Base-by-base conservation (phyloP, 2,888 invertebrate species). In the Stictocephala bisonia region DNA sequence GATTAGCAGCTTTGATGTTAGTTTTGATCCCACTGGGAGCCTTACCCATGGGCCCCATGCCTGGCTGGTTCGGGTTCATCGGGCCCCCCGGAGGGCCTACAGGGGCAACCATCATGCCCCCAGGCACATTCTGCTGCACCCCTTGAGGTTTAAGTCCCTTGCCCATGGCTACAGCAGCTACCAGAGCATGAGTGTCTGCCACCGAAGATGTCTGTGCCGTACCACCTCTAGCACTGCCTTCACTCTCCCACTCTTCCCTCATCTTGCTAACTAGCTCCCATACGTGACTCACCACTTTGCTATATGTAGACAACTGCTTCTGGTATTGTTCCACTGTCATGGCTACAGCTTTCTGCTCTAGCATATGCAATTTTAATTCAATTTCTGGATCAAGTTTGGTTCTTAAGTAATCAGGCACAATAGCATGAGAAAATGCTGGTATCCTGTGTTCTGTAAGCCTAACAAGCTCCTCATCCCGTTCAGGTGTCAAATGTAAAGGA, bases 351-450 rank as follows among this genome's bases (percentile, higher is more conserved):
- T 93, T 95, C 76, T 92, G 90, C 81, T 95, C 94, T 77, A 94
- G 88, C 80, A 93, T 92, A 78, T 93, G 86, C 85, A 96, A 92
- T 81, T 94, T 92, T 79, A 91, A 92, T 84, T 98, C 98, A 0
- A 96, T 95, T 80, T 95, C 91, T 0, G 97, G 97, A 83, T 97
- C 97, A 7, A 96, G 93, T 82, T 97, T 97, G 0, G 98, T 98
- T 75, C 98, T 87, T 48, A 98, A 85, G 83, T 97, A 93, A 84
- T 97, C 95, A 0, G 98, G 98, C 0, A 97, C 97, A 74, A 97
- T 88, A 82, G 97, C 97, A 84, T 98, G 97, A 22, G 96, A 95
- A 82, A 97, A 97, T 0, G 95, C 93, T 0, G 93, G 90, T 6
- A 99, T 93, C 81, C 98, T 87, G 1, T 93, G 92, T 83, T 98